phyloP scores from a whole-genome alignment of 2,888 invertebrate genomes.

The Blera fallax region DNA sequence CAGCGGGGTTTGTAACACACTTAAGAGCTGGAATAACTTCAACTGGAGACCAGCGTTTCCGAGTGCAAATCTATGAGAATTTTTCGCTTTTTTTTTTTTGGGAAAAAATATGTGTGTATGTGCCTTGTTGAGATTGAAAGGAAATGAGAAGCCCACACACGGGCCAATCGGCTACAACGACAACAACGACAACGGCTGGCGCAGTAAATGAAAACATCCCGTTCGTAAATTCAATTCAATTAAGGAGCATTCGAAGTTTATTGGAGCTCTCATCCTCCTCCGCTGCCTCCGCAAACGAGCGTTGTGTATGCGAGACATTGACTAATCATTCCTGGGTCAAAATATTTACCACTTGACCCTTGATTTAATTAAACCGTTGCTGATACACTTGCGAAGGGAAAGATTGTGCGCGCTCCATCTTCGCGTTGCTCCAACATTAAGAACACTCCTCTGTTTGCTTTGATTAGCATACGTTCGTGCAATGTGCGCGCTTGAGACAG shows the following conservation, averaged over 20 bases:
- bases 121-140: slow-evolving; percentile 57
- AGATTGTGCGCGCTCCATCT: slow-evolving; percentile 41
- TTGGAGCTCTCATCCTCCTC: slow-evolving; percentile 68
- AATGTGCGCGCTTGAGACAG: slow-evolving; percentile 59
- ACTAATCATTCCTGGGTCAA: slow-evolving; percentile 82
- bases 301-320: slow-evolving; percentile 64
- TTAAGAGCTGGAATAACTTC: slow-evolving; percentile 23
- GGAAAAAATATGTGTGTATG: not conserved
- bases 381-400: slow-evolving; percentile 69
- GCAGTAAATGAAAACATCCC: slow-evolving; percentile 69
- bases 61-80: slow-evolving; percentile 64
- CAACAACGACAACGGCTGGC: slow-evolving; percentile 23
- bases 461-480: slow-evolving; percentile 63
- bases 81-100: too few species aligned
- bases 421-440: not conserved
- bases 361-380: slow-evolving; percentile 82
- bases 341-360: slow-evolving; percentile 83
- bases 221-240: slow-evolving; percentile 70
- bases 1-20: slow-evolving; percentile 68
- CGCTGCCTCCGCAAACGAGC: slow-evolving; percentile 23
- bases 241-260: slow-evolving; percentile 69
- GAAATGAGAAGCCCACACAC: slow-evolving; percentile 72
- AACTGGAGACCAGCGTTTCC: slow-evolving; percentile 23
- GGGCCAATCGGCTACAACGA: slow-evolving; percentile 21
- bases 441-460: slow-evolving; percentile 30